Conservation (phyloP, 2,888 invertebrate species). For the Meghimatium bilineatum region DNA sequence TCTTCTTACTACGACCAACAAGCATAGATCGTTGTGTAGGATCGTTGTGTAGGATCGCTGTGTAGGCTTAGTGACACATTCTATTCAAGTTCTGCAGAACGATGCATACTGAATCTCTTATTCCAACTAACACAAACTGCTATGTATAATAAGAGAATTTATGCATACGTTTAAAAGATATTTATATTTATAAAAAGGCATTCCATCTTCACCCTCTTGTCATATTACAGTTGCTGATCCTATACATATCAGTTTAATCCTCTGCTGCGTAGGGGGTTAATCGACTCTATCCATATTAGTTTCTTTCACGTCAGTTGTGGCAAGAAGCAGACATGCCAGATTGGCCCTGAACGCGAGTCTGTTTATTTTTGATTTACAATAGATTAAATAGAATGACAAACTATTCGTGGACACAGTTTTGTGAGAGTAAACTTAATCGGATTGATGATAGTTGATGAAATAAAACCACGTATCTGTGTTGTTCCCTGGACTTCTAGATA, state of each 20-base stretch:
- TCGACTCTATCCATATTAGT: not conserved
- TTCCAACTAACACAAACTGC: slow-evolving; percentile 20
- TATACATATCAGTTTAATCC: slow-evolving; percentile 3
- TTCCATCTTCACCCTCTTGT: slow-evolving; percentile 3
- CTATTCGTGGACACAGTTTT: not conserved
- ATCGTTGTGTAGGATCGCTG: not conserved
- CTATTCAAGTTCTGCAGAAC: not conserved
- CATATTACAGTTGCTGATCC: not conserved
- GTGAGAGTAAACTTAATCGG: no score
- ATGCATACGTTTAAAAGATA: slow-evolving; percentile 8
- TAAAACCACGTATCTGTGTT: not conserved
- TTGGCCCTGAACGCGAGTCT: not conserved
- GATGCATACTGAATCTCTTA: not conserved
- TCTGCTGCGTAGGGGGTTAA: slow-evolving; percentile 5
- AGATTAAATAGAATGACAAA: not conserved
- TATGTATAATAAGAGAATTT: not conserved
- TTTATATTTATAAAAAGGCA: slow-evolving; percentile 9
- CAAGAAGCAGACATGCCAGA: not conserved
- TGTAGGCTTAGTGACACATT: not conserved
- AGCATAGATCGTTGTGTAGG: not conserved
- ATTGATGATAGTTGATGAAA: not conserved
- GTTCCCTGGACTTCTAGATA: no score
- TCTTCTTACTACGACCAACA: not conserved
- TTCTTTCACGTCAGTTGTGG: not conserved
- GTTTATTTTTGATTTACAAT: not conserved